Evolutionary conservation across 2,888 invertebrate genomes (phyloP).

Genomic region (Polia nebulosa): DNA sequence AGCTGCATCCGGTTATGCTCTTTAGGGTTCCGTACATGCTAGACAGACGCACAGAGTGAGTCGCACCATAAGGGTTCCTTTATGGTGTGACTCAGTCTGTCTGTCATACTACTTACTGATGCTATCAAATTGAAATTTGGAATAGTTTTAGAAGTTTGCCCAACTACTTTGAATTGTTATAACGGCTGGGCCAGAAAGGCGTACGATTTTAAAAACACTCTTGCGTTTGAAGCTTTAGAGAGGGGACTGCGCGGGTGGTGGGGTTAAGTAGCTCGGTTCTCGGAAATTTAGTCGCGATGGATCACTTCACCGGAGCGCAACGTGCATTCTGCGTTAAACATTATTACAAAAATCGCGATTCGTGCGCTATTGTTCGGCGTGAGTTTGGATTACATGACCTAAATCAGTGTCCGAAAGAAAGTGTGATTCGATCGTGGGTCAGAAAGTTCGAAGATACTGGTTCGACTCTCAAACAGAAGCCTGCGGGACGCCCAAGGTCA

Average conservation of each 20-base stretch:
- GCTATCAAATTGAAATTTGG: too few species aligned
- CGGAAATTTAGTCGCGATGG: conserved; percentile 32
- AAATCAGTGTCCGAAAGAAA: conserved; percentile 37
- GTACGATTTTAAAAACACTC: too few species aligned
- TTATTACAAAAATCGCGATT: conserved; percentile 32
- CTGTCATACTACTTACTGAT: too few species aligned
- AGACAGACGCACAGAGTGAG: too few species aligned
- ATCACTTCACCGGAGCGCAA: conserved; percentile 31
- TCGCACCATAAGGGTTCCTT: too few species aligned
- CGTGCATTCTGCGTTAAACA: conserved; percentile 34
- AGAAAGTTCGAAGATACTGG: conserved; percentile 42
- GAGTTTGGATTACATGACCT: conserved; percentile 34
- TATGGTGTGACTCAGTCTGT: too few species aligned
- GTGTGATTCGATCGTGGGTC: conserved; percentile 44
- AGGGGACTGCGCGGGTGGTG: conserved; percentile 33
- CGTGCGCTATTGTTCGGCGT: conserved; percentile 26
- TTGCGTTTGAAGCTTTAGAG: conserved; percentile 15
- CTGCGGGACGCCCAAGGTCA: conserved; percentile 46
- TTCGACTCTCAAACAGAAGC: conserved; percentile 43
- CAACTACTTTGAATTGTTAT: too few species aligned
- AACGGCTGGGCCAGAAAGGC: too few species aligned
- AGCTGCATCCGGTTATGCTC: background rate
- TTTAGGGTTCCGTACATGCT: too few species aligned
- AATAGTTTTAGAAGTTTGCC: too few species aligned
- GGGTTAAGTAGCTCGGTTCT: conserved; percentile 27